Percentiles rank a stretch among this genome's conserved stretches.
phyloP scores from a whole-genome alignment of 2,113 vertebrate genomes.

The Sitta europaea region DNA sequence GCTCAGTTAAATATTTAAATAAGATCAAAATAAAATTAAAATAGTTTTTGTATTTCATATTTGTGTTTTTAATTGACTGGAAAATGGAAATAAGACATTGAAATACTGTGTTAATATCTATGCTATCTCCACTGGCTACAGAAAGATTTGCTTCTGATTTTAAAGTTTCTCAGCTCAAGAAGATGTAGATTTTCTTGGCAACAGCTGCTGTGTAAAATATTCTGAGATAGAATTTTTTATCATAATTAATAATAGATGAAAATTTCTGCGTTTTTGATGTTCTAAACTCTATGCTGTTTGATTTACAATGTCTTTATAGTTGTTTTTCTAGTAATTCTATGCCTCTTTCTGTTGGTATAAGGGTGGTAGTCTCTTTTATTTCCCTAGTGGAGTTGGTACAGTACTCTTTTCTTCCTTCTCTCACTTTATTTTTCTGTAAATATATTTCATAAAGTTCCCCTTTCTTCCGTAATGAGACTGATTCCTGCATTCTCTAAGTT shows the following conservation, averaged over 20 bases:
- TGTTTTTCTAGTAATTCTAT: constrained; percentile 76
- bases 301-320: constrained; percentile 80
- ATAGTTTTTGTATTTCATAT: constrained; percentile 46
- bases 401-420: constrained; percentile 34
- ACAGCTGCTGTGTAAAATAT: constrained; percentile 79
- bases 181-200: constrained; percentile 76
- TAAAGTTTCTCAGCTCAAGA: constrained; percentile 68
- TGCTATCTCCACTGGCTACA: constrained; percentile 45
- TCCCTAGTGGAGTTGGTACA: constrained; percentile 44
- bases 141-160: constrained; percentile 67
- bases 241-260: constrained; percentile 86
- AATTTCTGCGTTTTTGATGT: constrained; percentile 81
- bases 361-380: constrained; percentile 57
- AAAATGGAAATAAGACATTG: constrained; percentile 58
- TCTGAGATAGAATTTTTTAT: constrained; percentile 85
- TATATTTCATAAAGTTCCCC: constrained; percentile 51
- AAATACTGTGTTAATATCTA: constrained; percentile 64
- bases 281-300: constrained; percentile 84
- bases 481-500: background rate
- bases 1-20: constrained; percentile 63
- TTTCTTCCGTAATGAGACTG: constrained; percentile 52
- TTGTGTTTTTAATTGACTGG: constrained; percentile 63
- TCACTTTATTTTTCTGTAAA: constrained; percentile 32
- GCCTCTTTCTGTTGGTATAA: constrained; percentile 67
- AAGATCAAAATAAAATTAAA: constrained; percentile 67